Base-by-base conservation (phyloP, 2,113 vertebrate genomes). In the Alexandromys fortis region DNA sequence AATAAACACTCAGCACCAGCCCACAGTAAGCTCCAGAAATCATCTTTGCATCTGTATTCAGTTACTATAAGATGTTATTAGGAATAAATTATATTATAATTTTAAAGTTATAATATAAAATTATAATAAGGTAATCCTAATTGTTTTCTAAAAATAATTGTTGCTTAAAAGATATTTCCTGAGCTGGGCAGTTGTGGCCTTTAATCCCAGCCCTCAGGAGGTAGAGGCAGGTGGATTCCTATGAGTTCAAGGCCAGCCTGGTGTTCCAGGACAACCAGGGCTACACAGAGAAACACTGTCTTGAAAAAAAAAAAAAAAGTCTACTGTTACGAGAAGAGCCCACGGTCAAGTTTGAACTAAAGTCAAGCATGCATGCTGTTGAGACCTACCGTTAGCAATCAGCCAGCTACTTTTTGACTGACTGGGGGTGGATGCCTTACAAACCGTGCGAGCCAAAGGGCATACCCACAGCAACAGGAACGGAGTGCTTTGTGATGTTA, bases 321-420 rank as follows among this genome's bases (percentile, higher is more conserved):
- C 4, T 47, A 55, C 63, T 12, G 1, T 30, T 28, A 16, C 4
- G 24, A 87, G 33, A 24, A 22, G 70, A 68, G 21, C 35, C 7
- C 12, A 14, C 0, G 0, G 12, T 42, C 52, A n/a, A 24, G 26
- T 14, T 49, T 11, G 83, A 52, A 45, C 3, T 45, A 2, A 85
- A 78, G 33, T 1, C 52, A 55, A 47, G 38, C 7, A 7, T 65
- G 5, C 2, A 13, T 8, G 58, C 24, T 16, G 5, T 19, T 3
- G 52, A 35, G n/a, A 47, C 17, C 4, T 5, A 33, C 63, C 17
- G 28, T 4, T 38, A 6, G 61, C 22, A 17, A 52, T 42, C 35
- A 45, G 38, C n/a, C 16, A 0, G 75, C 28, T 28, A 35, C 42
- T 21, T 42, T 16, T 30, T 81, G 61, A 68, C 68, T 90, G 35